Evolutionary conservation across 2,797 vertebrate species (phyloP).

Genomic region (Ciconia nigra): DNA sequence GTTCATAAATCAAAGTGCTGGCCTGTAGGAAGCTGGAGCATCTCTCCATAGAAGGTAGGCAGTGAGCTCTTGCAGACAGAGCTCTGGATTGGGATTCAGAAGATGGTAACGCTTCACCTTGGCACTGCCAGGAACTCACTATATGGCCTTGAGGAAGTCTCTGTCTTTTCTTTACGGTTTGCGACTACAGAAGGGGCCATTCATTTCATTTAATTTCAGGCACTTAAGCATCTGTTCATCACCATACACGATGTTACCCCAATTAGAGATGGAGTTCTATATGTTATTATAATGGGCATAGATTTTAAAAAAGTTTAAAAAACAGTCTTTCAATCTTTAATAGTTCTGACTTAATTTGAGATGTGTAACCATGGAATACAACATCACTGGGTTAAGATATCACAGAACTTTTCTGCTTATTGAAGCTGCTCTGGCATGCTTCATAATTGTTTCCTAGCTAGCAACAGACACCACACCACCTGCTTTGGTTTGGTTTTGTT

Average conservation of each 20-base stretch:
- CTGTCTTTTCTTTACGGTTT: background rate
- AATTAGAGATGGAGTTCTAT: background rate
- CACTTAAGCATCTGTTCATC: background rate
- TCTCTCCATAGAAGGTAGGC: background rate
- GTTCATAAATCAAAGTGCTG: background rate
- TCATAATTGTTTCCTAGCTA: background rate
- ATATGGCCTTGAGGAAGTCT: background rate
- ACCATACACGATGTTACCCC: background rate
- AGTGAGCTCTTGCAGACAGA: background rate
- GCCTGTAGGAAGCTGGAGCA: background rate
- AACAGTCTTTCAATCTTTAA: background rate
- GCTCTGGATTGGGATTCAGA: background rate
- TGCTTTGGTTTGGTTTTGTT: background rate
- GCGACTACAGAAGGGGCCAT: background rate
- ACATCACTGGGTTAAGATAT: background rate
- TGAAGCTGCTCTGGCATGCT: background rate
- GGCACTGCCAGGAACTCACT: background rate
- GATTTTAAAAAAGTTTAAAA: background rate
- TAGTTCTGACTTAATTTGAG: background rate
- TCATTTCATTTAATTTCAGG: background rate
- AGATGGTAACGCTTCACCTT: background rate
- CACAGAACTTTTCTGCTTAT: background rate
- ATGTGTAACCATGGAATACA: background rate
- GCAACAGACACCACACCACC: background rate
- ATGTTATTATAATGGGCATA: rapidly evolving